A percentile compares a stretch with the other conserved stretches of the same genome.
These are phyloP conservation scores for Neotoxoptera formosana DNA, from an alignment of 1,140 invertebrate species.

Conservation along the genomic window DNA sequence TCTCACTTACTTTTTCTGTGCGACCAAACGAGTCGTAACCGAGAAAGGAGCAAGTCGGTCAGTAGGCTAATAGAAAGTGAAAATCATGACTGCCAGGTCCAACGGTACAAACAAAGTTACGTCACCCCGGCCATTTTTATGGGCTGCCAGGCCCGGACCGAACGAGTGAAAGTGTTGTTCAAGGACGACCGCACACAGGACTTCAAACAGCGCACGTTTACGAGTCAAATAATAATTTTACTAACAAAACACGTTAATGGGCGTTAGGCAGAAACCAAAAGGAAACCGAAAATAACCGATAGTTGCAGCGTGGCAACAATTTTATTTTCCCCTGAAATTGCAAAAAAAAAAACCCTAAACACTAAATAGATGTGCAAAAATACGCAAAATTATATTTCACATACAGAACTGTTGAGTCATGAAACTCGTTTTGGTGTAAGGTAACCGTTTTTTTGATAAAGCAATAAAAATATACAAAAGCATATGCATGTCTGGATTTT, in stretches of 20 bases:
- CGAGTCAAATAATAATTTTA: conserved; percentile 48
- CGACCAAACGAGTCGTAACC: conserved; percentile 54
- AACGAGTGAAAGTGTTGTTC: conserved; percentile 56
- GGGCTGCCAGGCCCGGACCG: conserved; percentile 53
- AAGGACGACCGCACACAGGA: conserved; percentile 54
- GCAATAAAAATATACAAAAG: background rate
- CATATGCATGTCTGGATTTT: background rate
- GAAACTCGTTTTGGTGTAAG: background rate
- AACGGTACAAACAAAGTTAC: conserved; percentile 55
- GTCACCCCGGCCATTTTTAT: conserved; percentile 56
- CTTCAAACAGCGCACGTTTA: conserved; percentile 47
- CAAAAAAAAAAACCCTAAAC: background rate
- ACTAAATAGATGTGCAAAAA: background rate
- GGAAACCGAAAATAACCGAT: background rate
- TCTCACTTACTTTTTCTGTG: background rate
- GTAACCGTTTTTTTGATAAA: background rate
- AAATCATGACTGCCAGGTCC: conserved; percentile 57
- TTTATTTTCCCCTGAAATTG: background rate
- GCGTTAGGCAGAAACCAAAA: background rate
- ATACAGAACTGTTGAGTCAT: background rate
- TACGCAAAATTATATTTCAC: background rate
- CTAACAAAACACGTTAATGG: conserved; percentile 40
- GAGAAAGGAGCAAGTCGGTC: conserved; percentile 58
- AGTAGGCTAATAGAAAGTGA: conserved; percentile 58
- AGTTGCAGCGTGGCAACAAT: background rate